Base-by-base conservation (phyloP, 2,888 invertebrate species). In the Eurois occulta region DNA sequence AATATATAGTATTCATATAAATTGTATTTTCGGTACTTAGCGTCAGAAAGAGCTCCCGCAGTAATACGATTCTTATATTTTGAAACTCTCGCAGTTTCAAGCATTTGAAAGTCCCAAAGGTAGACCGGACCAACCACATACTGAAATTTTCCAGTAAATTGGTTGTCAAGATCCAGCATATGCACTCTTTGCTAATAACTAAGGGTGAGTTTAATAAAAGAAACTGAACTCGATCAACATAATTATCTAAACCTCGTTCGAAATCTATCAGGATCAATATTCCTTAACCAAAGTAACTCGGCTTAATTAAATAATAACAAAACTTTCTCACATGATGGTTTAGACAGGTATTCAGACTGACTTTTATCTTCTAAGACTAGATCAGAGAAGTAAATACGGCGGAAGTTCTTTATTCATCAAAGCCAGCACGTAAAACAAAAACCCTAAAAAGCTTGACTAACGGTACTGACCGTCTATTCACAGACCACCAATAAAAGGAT, bases 401-500 rank as follows among this genome's bases (percentile, higher is more conserved):
- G n/a, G 10, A 43, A 43, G 13, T 38, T 28, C 13, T 66, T 46
- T 6, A 52, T 67, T 60, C 18, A 60, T 28, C 8, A 38, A 69
- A 69, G 13, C 6, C 21, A 43, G 46, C 16, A 77, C 41, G 46
- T 62, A 60, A 38, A 32, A 68, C 21, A 41, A 68, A 71, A 32
- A 38, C 21, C 10, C 24, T 48, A 43, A 60, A 73, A 67, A 28
- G 4, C 64, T 65, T 46, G 38, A 75, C 67, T 64, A 11, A 48
- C 28, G 8, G 7, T 18, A 13, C n/a, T 75, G 72, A 73, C 46
- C 72, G 32, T 43, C 28, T 32, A 28, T 38, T 67, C 46, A 69
- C 28, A 78, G 24, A 70, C 32, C 66, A 65, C n/a, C 35, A 78
- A 77, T 79, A 81, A 78, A 81, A 78, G 41, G 41, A 38, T 76